These are phyloP conservation scores for Agrochola lota DNA, from an alignment of 2,888 invertebrate species.

Conservation along the genomic window DNA sequence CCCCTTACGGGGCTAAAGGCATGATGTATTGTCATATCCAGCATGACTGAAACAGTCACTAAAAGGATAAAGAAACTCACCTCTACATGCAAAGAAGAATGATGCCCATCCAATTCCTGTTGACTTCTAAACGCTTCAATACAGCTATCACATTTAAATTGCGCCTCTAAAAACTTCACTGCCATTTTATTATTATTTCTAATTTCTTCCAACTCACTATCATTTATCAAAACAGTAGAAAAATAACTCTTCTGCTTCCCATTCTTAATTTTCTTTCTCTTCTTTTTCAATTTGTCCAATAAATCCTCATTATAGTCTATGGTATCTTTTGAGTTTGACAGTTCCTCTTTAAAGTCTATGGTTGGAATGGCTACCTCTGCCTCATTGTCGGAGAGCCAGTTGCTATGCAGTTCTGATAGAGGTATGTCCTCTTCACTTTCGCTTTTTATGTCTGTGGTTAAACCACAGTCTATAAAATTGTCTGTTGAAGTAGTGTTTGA, in stretches of 20 bases:
- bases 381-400: slow-evolving; percentile 44
- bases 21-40: too few relatives aligned
- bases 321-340: slow-evolving; percentile 37
- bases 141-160: slow-evolving; percentile 78
- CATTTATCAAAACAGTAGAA: slow-evolving; percentile 60
- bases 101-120: slow-evolving; percentile 70
- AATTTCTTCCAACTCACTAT: slow-evolving; percentile 67
- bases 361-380: slow-evolving; percentile 7
- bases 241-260: slow-evolving; percentile 60
- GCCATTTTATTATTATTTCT: slow-evolving; percentile 59
- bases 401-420: slow-evolving; percentile 70
- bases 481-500: slow-evolving; percentile 48
- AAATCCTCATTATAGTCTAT: slow-evolving; percentile 32
- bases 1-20: not conserved
- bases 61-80: slow-evolving; percentile 61
- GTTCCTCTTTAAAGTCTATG: slow-evolving; percentile 42
- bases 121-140: slow-evolving; percentile 68
- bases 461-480: slow-evolving; percentile 78
- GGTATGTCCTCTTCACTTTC: slow-evolving; percentile 78
- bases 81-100: slow-evolving; percentile 70
- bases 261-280: slow-evolving; percentile 41
- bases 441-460: slow-evolving; percentile 62
- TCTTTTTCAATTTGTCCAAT: slow-evolving; percentile 45
- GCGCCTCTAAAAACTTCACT: slow-evolving; percentile 57
- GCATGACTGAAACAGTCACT: too few relatives aligned